Conservation (phyloP, 2,888 invertebrate species). For the Pyrochroa serraticornis region DNA sequence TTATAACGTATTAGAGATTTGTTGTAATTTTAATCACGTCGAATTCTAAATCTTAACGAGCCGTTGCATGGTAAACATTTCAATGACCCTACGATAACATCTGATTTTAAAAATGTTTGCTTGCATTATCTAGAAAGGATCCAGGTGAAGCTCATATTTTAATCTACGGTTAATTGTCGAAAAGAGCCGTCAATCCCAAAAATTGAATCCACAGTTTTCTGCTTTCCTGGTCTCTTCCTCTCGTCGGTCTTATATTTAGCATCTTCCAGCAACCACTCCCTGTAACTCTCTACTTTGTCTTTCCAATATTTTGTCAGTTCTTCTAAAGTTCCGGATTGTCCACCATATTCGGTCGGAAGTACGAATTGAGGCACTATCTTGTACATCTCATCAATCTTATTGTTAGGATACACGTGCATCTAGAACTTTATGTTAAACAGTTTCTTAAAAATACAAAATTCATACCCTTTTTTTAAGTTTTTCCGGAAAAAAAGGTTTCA, state of each 20-base stretch:
- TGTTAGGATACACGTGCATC: constrained; percentile 60
- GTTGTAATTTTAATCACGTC: too few relatives aligned
- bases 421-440: constrained; percentile 45
- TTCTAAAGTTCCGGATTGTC: constrained; percentile 62
- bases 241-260: constrained; percentile 59
- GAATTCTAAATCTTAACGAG: too few relatives aligned
- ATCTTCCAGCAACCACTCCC: constrained; percentile 63
- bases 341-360: constrained; percentile 71
- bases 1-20: too few relatives aligned
- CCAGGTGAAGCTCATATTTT: too few relatives aligned
- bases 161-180: constrained; percentile 61
- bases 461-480: constrained; percentile 67
- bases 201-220: constrained; percentile 61
- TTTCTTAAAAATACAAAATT: constrained; percentile 20
- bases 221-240: constrained; percentile 60
- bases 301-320: constrained; percentile 63
- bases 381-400: constrained; percentile 63
- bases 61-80: too few relatives aligned
- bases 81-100: too few relatives aligned
- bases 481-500: constrained; percentile 65
- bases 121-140: too few relatives aligned
- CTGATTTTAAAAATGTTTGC: too few relatives aligned
- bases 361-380: constrained; percentile 64
- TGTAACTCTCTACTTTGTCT: constrained; percentile 60
- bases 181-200: constrained; percentile 65